These are phyloP conservation scores for Pygoscelis adeliae DNA, from an alignment of 2,113 vertebrate genomes.

Conservation along the genomic window DNA sequence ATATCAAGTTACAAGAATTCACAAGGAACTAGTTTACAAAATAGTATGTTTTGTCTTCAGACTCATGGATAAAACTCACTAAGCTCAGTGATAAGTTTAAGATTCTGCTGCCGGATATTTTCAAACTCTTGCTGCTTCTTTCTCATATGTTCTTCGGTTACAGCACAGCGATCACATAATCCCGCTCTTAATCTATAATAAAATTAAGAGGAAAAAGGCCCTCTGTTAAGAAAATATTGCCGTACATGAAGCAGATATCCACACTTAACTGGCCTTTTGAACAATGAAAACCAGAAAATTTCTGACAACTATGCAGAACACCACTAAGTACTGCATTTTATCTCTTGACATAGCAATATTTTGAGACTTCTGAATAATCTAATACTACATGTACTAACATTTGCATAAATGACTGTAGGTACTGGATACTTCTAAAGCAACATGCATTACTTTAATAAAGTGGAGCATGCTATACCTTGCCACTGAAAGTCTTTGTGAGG, in stretches of 20 bases:
- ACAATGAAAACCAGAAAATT: background rate
- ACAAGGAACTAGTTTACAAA: background rate
- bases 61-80: slow-evolving; percentile 79
- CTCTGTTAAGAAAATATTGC: background rate
- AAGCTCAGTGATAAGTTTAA: slow-evolving; percentile 84
- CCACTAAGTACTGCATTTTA: background rate
- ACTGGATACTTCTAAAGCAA: background rate
- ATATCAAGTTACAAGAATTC: background rate
- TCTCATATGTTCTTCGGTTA: slow-evolving; percentile 87
- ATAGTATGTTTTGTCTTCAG: background rate
- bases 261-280: background rate
- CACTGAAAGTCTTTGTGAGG: background rate
- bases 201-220: background rate
- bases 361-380: background rate
- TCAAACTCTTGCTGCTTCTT: slow-evolving; percentile 85
- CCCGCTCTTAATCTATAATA: slow-evolving; percentile 81
- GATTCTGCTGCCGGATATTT: slow-evolving; percentile 84
- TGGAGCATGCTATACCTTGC: background rate
- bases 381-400: background rate
- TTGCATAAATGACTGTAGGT: background rate
- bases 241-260: background rate
- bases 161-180: slow-evolving; percentile 87
- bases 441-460: background rate
- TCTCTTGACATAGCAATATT: background rate
- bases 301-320: background rate